Evolutionary conservation across 2,888 invertebrate genomes (phyloP).

Genomic region (Lacanobia wlatinum): DNA sequence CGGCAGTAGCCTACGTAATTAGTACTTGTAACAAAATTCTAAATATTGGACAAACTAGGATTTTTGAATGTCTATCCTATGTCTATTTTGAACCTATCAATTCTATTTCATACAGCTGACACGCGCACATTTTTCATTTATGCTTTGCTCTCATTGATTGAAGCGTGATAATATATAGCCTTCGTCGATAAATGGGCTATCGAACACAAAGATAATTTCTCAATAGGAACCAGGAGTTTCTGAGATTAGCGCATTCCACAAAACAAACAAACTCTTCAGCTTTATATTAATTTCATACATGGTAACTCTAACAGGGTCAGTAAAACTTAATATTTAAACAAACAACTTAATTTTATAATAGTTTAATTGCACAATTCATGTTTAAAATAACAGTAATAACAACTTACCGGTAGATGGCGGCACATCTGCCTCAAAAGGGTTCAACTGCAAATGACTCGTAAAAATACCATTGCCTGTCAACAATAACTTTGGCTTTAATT

Average conservation of each 20-base stretch:
- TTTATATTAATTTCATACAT: neutral
- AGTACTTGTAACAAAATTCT: constrained; percentile 12
- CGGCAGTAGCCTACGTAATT: too few relatives aligned
- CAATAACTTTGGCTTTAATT: constrained; percentile 61
- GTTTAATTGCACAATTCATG: neutral
- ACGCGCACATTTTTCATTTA: too few relatives aligned
- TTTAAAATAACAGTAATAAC: constrained; percentile 6
- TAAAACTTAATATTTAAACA: neutral
- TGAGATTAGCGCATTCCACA: too few relatives aligned
- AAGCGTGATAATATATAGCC: too few relatives aligned
- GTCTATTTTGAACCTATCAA: too few relatives aligned
- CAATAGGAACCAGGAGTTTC: too few relatives aligned
- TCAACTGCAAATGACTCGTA: constrained; percentile 35
- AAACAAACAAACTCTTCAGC: too few relatives aligned
- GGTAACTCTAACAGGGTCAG: neutral
- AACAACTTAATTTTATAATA: neutral
- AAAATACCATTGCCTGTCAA: constrained; percentile 45
- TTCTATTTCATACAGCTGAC: neutral
- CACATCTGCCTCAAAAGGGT: constrained; percentile 28
- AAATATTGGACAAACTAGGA: neutral
- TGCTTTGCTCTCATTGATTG: too few relatives aligned
- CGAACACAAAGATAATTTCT: too few relatives aligned
- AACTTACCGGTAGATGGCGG: neutral
- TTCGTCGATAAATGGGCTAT: too few relatives aligned
- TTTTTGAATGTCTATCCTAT: neutral